Base-by-base conservation (phyloP, 1,140 invertebrate genomes). In the Reticulitermes speratus region DNA sequence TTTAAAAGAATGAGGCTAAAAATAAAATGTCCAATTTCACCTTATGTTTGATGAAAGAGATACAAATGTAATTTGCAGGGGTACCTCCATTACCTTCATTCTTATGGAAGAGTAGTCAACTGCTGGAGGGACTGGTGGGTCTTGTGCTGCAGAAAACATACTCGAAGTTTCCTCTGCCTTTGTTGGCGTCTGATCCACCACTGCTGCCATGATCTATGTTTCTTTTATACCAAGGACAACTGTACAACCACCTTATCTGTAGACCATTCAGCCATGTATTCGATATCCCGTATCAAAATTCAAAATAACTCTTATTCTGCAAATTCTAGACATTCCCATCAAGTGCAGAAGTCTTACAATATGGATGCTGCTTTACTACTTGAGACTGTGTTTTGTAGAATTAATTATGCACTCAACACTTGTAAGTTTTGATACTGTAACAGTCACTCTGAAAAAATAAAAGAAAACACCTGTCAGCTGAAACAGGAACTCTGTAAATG, bases 111-210 rank as follows among this genome's bases (percentile, higher is more conserved):
- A 75, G n/a, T 75, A 75, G n/a, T 75, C 65, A 9, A 75, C 65
- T 75, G 65, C 65, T 25, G 65, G 65, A 5, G 25, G 19, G 3
- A 38, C 23, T 19, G 84, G 55, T 8, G 19, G 48, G 30, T 84
- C 84, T 84, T 84, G 84, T 84, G 84, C 6, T 45, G 48, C 45
- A 52, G 32, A 45, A 84, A 84, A 84, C 48, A 84, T 84, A 52
- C 25, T 84, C 2, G 84, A 55, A 84, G 84, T 45, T 84, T n/a
- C n/a, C n/a, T 84, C 84, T 44, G 59, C 59, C 55, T 84, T 84
- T 9, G 84, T 84, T 84, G 84, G 84, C 25, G 48, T 84, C n/a
- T 84, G 84, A 32, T 84, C 84, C 16, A 84, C 84, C 55, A 55
- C 84, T 6, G 84, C 48, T 21, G 84, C 48, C 84, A 84, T 84